Percentiles rank a stretch among this genome's conserved stretches.
These are phyloP conservation scores for Carlito syrichta DNA, from an alignment of 2,113 vertebrate species.

Conservation along the genomic window DNA sequence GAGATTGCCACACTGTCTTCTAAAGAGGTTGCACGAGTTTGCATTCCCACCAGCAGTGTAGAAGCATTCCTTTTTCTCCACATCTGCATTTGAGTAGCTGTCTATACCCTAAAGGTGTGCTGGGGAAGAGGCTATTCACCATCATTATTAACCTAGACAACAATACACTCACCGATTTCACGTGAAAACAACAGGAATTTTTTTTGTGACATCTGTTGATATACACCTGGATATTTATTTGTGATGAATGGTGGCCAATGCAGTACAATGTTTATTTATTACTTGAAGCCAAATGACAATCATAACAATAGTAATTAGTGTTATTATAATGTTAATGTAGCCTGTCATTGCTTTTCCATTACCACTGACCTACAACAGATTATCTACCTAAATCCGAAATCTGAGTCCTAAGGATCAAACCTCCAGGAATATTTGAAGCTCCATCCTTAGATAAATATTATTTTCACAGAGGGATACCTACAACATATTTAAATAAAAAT, in stretches of 20 bases:
- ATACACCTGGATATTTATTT: background rate
- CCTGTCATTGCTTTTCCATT: background rate
- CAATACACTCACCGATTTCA: background rate
- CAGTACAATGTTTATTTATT: background rate
- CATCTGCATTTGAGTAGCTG: too few species aligned
- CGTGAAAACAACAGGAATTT: background rate
- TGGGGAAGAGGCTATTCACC: background rate
- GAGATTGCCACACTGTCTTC: too few species aligned
- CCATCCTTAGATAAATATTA: background rate
- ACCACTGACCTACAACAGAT: background rate
- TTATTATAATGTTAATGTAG: background rate
- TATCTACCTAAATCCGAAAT: background rate
- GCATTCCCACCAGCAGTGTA: too few species aligned
- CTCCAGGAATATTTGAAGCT: background rate
- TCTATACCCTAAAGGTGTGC: accelerated
- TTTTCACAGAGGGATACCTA: background rate
- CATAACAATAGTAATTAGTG: background rate
- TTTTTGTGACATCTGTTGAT: background rate
- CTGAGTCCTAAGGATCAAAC: background rate
- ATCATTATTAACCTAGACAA: background rate
- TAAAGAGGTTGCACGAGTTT: too few species aligned
- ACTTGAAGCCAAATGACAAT: background rate
- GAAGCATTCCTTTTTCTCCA: too few species aligned
- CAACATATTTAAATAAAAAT: background rate
- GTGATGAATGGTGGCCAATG: background rate